A percentile compares a stretch with the other conserved stretches of the same genome.
These are phyloP conservation scores for Drosophila colorata DNA, from an alignment of 2,888 invertebrate genomes.

Conservation along the genomic window DNA sequence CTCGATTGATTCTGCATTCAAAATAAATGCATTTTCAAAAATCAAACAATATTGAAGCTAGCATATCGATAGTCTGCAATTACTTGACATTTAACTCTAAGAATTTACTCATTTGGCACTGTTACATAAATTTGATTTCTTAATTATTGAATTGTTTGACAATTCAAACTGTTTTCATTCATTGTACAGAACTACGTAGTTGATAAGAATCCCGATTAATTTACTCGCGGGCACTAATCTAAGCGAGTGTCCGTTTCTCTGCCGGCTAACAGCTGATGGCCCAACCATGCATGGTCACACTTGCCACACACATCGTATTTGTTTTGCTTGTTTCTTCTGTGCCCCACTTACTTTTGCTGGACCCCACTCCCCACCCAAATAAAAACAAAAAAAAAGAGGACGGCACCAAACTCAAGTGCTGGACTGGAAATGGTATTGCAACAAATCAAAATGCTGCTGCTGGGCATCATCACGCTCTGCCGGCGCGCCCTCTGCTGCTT, in stretches of 20 bases:
- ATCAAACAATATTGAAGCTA: too few relatives aligned
- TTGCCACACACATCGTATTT: slow-evolving; percentile 44
- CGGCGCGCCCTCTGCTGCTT: slow-evolving; percentile 88
- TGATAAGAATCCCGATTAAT: too few relatives aligned
- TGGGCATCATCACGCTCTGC: slow-evolving; percentile 86
- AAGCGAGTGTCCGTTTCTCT: slow-evolving; percentile 14
- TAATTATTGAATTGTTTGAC: too few relatives aligned
- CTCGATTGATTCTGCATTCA: too few relatives aligned
- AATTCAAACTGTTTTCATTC: too few relatives aligned
- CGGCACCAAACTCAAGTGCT: not conserved
- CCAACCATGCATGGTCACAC: slow-evolving; percentile 31
- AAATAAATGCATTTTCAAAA: too few relatives aligned
- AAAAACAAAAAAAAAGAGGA: not conserved
- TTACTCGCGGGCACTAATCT: too few relatives aligned
- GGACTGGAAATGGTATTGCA: slow-evolving; percentile 85
- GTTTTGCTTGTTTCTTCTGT: slow-evolving; percentile 59
- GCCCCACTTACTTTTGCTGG: slow-evolving; percentile 31
- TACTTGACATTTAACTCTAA: too few relatives aligned
- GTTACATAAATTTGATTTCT: too few relatives aligned
- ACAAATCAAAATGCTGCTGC: slow-evolving; percentile 87
- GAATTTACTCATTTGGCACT: too few relatives aligned
- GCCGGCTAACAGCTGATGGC: slow-evolving; percentile 18
- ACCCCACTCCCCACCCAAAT: slow-evolving; percentile 14
- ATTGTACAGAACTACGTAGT: too few relatives aligned
- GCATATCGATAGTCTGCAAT: too few relatives aligned